Conservation (phyloP, 2,113 vertebrate species). For the Synodontis membranacea region DNA sequence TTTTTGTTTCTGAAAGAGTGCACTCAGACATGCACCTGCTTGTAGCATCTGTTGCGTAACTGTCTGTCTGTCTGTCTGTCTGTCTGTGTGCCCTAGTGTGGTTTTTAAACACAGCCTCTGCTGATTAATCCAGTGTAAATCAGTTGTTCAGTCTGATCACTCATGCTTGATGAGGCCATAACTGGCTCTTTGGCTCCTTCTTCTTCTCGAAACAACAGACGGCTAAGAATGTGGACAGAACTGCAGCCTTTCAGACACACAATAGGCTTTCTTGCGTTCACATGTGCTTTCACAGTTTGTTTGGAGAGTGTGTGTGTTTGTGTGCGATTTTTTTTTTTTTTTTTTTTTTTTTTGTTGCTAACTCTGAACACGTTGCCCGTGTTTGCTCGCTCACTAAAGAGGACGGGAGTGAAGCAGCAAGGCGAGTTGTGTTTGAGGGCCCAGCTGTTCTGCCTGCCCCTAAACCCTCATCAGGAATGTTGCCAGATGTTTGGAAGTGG, state of each 20-base stretch:
- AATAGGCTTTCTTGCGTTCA: constrained; percentile 1
- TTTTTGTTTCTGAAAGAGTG: neutral
- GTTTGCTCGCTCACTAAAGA: constrained; percentile 41
- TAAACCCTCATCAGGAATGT: constrained; percentile 26
- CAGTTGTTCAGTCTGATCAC: constrained; percentile 50
- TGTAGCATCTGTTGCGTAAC: no score
- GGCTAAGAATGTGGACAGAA: constrained; percentile 35
- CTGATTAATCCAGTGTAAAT: constrained; percentile 33
- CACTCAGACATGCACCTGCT: no score
- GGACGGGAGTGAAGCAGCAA: constrained; percentile 25
- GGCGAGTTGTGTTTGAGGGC: constrained; percentile 23
- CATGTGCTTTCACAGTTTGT: neutral
- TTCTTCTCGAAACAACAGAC: constrained; percentile 45
- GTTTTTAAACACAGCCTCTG: constrained; percentile 13
- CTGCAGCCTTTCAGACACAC: constrained; percentile 22
- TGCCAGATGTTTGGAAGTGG: constrained; percentile 41
- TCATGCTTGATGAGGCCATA: constrained; percentile 48
- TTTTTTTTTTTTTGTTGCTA: no score
- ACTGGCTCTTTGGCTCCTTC: constrained; percentile 51
- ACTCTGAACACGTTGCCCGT: constrained; percentile 21
- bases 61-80: neutral
- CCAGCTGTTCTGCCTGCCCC: constrained; percentile 10
- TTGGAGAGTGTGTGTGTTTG: neutral
- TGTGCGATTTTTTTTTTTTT: no score
- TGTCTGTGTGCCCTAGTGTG: neutral